Conservation (phyloP, 1,140 invertebrate genomes). For the Microplitis mediator region DNA sequence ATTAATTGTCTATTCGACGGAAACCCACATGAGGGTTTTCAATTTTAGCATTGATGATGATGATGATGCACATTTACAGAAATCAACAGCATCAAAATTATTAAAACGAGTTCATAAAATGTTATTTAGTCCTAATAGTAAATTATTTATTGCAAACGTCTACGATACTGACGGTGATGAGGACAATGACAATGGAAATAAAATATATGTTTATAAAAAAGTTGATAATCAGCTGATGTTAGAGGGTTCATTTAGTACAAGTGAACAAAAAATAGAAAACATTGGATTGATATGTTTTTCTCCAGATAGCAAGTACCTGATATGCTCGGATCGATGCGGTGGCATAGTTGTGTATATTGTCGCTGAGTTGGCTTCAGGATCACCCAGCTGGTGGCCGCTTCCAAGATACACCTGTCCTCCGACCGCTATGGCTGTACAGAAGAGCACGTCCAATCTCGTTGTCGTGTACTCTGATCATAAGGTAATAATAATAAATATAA, state of each 20-base stretch:
- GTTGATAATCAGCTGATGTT: conserved; percentile 45
- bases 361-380: conserved; percentile 39
- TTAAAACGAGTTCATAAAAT: conserved; percentile 49
- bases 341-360: conserved; percentile 68
- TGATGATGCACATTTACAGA: conserved; percentile 44
- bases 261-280: conserved; percentile 43
- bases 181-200: conserved; percentile 26
- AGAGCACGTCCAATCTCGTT: conserved; percentile 63
- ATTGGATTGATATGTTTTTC: conserved; percentile 59
- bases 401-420: conserved; percentile 71
- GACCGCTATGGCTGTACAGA: conserved; percentile 71
- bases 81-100: conserved; percentile 43
- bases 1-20: conserved; percentile 77
- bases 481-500: conserved; percentile 55
- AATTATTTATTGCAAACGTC: conserved; percentile 50
- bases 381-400: conserved; percentile 64
- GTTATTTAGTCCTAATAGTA: conserved; percentile 55
- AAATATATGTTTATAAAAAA: conserved; percentile 47
- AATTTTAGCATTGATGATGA: conserved; percentile 66
- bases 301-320: conserved; percentile 66
- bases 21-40: conserved; percentile 69
- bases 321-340: conserved; percentile 66
- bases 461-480: conserved; percentile 76
- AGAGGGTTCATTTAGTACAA: conserved; percentile 44
- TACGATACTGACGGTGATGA: conserved; percentile 23